Base-by-base conservation (phyloP, 2,888 invertebrate species). In the Phaedon cochleariae region DNA sequence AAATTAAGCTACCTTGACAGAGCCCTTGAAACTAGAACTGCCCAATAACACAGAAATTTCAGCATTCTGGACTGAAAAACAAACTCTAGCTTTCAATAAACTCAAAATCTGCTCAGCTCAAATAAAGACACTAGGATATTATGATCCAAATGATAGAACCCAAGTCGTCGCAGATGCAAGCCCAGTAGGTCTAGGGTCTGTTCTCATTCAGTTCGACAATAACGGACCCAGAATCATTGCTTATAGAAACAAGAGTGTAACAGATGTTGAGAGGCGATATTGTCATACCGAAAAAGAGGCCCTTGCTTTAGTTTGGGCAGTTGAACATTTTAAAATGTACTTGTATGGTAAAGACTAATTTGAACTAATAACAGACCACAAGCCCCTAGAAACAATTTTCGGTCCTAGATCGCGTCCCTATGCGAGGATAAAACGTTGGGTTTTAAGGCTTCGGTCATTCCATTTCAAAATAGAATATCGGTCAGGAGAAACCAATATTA, bases 251-350 rank as follows among this genome's bases (percentile, higher is more conserved):
- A 73, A 67, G 55, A 74, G 67, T 48, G 26, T 74, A 34, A 55
- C 70, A 7, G 63, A 71, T 4, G 45, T 46, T 21, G 69, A 60
- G 41, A 60, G 22, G 15, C 34, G 51, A 2, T 77, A 79, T 69
- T 83, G 72, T 1, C 76, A 78, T 64, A 75, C 76, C 4, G 78
- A 78, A 68, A 62, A 62, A 31, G 78, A 81, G 70, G 81, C 80
- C 7, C 72, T 83, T n/a, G 79, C 80, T 3, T 68, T 83, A 20
- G 75, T 84, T 5, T 84, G 77, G 74, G 82, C 80, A 63, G 78
- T 62, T 80, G 81, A 75, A 59, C 65, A 66, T 41, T 74, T 76
- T 31, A 59, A 72, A 29, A 66, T 69, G 34, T 75, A 76, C 54
- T 55, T 76, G 48, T 68, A 64, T 53, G 70, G 73, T 10, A 64